Evolutionary conservation across 2,113 vertebrate species (phyloP).

Genomic region (Pachycephala philippinensis): DNA sequence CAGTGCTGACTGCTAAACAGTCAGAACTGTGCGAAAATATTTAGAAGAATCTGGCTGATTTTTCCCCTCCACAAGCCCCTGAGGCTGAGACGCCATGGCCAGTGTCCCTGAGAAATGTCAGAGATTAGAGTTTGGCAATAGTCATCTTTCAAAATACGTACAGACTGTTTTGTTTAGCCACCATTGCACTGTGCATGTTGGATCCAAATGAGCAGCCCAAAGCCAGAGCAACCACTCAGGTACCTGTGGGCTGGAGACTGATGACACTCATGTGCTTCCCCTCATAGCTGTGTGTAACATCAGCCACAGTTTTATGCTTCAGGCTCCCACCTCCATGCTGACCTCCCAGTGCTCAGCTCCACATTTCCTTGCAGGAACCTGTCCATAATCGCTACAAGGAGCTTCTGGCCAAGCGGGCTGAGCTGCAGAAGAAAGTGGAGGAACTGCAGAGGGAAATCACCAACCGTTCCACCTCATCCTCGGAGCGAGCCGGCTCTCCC

Average conservation of each 20-base stretch:
- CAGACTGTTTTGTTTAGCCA: not conserved
- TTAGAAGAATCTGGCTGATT: not conserved
- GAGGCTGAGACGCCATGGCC: not conserved
- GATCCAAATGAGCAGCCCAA: not conserved
- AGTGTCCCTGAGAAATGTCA: accelerated
- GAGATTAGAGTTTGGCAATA: not conserved
- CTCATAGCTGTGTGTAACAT: not conserved
- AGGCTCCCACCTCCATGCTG: accelerated
- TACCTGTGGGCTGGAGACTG: not conserved
- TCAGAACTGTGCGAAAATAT: not conserved
- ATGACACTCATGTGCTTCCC: accelerated
- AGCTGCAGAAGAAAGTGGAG: constrained; percentile 94
- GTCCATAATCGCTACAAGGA: constrained; percentile 93
- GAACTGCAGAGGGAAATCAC: constrained; percentile 92
- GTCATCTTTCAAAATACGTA: not conserved
- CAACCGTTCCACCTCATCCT: constrained; percentile 84
- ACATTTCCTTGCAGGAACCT: constrained; percentile 77
- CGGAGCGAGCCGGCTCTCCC: constrained; percentile 85
- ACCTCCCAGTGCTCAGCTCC: not conserved
- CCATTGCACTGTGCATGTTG: accelerated
- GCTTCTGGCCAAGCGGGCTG: constrained; percentile 88
- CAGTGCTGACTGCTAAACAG: not conserved
- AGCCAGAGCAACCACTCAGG: not conserved
- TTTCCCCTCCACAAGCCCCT: not conserved
- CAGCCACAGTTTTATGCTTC: not conserved